Conservation (phyloP, 2,888 invertebrate species). For the Tanytarsus gracilentus region DNA sequence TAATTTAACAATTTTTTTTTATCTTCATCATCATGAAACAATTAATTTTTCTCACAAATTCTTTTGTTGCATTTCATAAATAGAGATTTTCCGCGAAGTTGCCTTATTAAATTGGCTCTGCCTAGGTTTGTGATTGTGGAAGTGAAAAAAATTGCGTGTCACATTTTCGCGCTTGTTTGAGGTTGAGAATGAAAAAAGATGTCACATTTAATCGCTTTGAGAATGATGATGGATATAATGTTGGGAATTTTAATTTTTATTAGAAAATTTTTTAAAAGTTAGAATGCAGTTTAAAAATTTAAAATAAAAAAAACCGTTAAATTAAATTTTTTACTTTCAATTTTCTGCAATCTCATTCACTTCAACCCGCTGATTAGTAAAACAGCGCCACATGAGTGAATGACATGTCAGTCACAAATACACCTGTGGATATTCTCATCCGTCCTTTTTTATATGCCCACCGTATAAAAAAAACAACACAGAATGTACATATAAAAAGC, state of each 20-base stretch:
- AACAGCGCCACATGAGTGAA: too few relatives aligned
- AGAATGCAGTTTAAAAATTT: too few relatives aligned
- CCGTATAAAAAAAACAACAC: background rate
- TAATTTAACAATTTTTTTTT: conserved; percentile 4
- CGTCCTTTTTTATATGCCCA: background rate
- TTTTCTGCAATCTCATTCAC: too few relatives aligned
- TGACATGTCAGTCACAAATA: too few relatives aligned
- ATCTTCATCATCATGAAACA: background rate
- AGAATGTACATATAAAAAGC: background rate
- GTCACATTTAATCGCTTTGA: conserved; percentile 8
- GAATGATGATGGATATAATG: too few relatives aligned
- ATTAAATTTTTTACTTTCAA: too few relatives aligned
- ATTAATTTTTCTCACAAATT: conserved; percentile 15
- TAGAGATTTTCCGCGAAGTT: conserved; percentile 14
- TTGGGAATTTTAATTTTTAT: too few relatives aligned
- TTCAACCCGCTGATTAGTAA: too few relatives aligned
- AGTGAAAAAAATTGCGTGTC: background rate
- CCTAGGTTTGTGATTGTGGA: background rate
- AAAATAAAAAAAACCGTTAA: too few relatives aligned
- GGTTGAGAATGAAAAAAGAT: too few relatives aligned
- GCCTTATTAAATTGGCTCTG: background rate
- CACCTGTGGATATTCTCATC: conserved; percentile 22
- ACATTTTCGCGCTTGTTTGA: background rate
- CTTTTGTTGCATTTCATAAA: conserved; percentile 2
- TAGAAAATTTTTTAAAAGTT: too few relatives aligned